phyloP scores from a whole-genome alignment of 2,797 vertebrate genomes.

The Parauchenoglanis ngamensis region DNA sequence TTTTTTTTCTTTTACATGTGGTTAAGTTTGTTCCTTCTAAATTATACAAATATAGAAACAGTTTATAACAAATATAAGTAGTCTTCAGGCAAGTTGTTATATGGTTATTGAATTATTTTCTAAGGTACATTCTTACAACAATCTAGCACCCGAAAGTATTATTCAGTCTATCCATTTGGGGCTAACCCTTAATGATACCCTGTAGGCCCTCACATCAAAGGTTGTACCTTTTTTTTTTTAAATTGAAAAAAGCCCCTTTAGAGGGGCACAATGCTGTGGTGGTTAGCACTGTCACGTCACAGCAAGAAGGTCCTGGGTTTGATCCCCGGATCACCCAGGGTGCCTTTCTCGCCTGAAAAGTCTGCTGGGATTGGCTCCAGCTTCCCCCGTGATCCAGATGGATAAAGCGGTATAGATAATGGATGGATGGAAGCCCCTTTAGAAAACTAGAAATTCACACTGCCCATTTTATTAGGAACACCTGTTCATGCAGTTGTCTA shows the following conservation, averaged over 20 bases:
- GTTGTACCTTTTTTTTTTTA: not conserved
- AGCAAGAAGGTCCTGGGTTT: too few species aligned
- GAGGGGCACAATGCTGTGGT: too few species aligned
- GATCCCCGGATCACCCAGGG: too few species aligned
- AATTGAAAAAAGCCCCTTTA: not conserved
- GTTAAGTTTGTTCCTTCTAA: not conserved
- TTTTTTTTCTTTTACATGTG: not conserved
- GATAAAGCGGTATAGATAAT: too few species aligned
- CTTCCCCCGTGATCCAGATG: too few species aligned
- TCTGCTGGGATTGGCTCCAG: too few species aligned
- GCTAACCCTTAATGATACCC: not conserved
- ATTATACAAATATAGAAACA: slow-evolving; percentile 1
- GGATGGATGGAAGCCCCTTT: not conserved
- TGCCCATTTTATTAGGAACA: too few species aligned
- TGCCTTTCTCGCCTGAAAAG: too few species aligned
- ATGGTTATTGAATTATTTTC: not conserved
- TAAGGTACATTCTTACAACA: not conserved
- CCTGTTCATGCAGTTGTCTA: not conserved
- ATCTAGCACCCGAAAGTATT: not conserved
- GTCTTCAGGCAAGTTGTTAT: not conserved
- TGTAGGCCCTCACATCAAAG: not conserved
- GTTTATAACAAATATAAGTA: not conserved
- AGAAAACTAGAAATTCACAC: not conserved
- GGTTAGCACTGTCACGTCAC: too few species aligned
- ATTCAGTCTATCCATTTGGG: not conserved